Evolutionary conservation across 2,888 invertebrate species (phyloP).

Genomic region (Agrochola lychnidis): DNA sequence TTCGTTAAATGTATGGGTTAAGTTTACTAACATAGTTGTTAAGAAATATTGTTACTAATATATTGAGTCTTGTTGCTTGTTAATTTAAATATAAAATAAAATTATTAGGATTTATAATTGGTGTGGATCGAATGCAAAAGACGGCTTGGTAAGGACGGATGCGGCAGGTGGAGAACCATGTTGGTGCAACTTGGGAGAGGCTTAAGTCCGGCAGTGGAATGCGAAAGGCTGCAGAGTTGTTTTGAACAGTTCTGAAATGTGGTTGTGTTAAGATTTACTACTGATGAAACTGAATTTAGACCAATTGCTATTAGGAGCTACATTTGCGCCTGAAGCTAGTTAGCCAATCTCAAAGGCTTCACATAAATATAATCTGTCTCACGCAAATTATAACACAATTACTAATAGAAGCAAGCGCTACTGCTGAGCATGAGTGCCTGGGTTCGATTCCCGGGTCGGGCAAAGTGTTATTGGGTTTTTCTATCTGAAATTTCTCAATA

Average conservation of each 20-base stretch:
- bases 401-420: no score
- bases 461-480: no score
- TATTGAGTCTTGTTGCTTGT: no score
- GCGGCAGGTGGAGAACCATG: not conserved
- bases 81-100: no score
- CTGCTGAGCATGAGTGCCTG: no score
- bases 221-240: not conserved
- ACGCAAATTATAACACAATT: no score
- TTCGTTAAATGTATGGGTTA: no score
- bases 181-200: slow-evolving; percentile 12
- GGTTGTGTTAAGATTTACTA: not conserved
- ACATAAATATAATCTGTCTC: no score
- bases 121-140: not conserved
- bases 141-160: not conserved
- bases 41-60: no score
- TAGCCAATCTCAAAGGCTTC: not conserved
- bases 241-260: slow-evolving; percentile 23
- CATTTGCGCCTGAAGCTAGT: not conserved
- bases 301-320: not conserved
- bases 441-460: no score
- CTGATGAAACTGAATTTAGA: slow-evolving; percentile 6
- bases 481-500: no score
- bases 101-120: not conserved
- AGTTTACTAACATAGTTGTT: no score
- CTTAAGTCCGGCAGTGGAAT: not conserved